Evolutionary conservation across 2,888 invertebrate genomes (phyloP).

Genomic region (Drosophila stalkeri): DNA sequence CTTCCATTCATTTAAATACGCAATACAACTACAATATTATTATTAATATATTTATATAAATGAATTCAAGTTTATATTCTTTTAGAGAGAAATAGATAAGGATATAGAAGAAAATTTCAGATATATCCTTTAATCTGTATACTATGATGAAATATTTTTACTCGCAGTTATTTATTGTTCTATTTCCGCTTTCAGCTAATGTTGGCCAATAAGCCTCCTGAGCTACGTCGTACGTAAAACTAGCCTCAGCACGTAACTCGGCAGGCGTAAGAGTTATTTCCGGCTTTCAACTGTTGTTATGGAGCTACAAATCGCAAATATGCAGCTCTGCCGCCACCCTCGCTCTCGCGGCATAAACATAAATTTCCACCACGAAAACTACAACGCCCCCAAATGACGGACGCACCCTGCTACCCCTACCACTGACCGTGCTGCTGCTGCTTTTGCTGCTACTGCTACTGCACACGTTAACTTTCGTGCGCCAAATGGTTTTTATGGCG

Average conservation of each 20-base stretch:
- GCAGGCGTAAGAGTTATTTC: constrained; percentile 42
- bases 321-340: constrained; percentile 50
- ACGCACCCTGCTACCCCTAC: constrained; percentile 8
- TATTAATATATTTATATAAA: background rate
- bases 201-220: background rate
- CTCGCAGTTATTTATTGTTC: background rate
- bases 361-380: constrained; percentile 62
- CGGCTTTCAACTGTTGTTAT: constrained; percentile 44
- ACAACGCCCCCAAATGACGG: constrained; percentile 49
- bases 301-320: constrained; percentile 46
- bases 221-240: constrained; percentile 16
- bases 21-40: background rate
- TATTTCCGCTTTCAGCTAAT: constrained; percentile 5
- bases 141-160: background rate
- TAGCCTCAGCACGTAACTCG: constrained; percentile 40
- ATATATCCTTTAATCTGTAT: background rate
- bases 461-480: constrained; percentile 67
- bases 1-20: too few relatives aligned
- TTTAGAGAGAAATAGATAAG: too few relatives aligned
- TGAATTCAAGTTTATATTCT: background rate
- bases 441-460: background rate
- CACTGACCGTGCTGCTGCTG: background rate
- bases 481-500: constrained; percentile 75
- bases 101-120: background rate
- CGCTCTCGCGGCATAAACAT: constrained; percentile 31